Conservation (phyloP, 2,113 vertebrate species). For the Cepphus grylle region DNA sequence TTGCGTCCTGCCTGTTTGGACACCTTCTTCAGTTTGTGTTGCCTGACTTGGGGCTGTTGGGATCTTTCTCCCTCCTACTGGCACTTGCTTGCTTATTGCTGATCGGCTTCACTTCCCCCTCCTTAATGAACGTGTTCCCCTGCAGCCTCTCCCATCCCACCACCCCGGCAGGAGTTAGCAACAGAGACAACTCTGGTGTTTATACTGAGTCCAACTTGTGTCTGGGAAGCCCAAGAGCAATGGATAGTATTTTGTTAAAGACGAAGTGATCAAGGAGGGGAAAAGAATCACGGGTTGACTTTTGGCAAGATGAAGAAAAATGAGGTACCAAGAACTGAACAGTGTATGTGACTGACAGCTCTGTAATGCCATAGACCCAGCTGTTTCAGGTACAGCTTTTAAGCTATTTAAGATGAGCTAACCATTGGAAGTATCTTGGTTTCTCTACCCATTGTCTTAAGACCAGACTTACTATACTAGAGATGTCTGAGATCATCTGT, state of each 20-base stretch:
- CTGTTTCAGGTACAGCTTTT: background rate
- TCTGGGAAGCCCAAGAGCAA: background rate
- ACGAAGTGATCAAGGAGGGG: background rate
- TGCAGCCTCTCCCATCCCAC: background rate
- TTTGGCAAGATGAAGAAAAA: background rate
- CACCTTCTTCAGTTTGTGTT: background rate
- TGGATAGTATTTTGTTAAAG: background rate
- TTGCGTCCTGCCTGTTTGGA: background rate
- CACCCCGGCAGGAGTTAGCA: rapidly evolving
- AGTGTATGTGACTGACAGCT: background rate
- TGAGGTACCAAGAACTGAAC: background rate
- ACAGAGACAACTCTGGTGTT: background rate
- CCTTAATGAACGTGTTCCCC: background rate
- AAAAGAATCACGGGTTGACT: background rate
- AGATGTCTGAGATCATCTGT: background rate
- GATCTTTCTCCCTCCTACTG: background rate
- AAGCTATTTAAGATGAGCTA: background rate
- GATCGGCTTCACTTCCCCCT: background rate
- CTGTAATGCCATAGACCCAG: background rate
- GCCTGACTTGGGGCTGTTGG: background rate
- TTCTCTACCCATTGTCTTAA: background rate
- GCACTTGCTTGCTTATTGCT: background rate
- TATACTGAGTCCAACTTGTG: background rate
- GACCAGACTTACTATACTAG: background rate
- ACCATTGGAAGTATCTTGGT: background rate